Base-by-base conservation (phyloP, 2,797 vertebrate species). In the Telmatherina bonti region DNA sequence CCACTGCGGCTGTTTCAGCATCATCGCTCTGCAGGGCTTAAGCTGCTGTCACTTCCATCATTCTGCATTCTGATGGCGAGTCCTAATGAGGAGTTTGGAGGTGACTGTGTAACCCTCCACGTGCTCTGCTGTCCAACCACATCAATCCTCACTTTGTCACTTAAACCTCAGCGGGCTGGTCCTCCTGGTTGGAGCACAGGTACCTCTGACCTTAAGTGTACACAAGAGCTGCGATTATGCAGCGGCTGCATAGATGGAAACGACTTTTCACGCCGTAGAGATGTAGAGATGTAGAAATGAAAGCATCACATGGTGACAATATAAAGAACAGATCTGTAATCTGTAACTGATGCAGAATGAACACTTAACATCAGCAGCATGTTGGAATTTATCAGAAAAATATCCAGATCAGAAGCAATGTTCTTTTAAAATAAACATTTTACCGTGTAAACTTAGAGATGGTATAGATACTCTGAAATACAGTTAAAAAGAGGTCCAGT, bases 111-210 rank as follows among this genome's bases (percentile, higher is more conserved):
- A 59, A 71, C 69, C 58, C 57, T 6, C 12, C 18, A 13, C 12
- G 22, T 13, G 4, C 67, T 43, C 59, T 18, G 15, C 80, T 58
- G 56, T 85, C 84, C 18, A 29, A 58, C 61, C 71, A 24, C 87
- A 80, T 92, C 86, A 85, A 78, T 90, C 84, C 79, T 74, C 63
- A 85, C 16, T 36, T 71, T 75, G 78, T 81, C 83, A 78, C 58
- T 71, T 58, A 82, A 86, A 83, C 75, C 78, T 79, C 62, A 0
- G 58, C 0, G 62, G 81, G 69, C 65, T 7, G 26, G 7, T 43
- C 18, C 65, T 69, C 64, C 54, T 41, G 33, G 65, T 80, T 26
- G 52, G 20, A 55, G 47, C 52, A 41, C 33, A 53, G 5, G 27
- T 0, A 60, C 53, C 55, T 77, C 18, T 61, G 68, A 75, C 60